A percentile compares a stretch with the other conserved stretches of the same genome.
phyloP scores from a whole-genome alignment of 2,888 invertebrate species.

The Drosophila mercatorum region DNA sequence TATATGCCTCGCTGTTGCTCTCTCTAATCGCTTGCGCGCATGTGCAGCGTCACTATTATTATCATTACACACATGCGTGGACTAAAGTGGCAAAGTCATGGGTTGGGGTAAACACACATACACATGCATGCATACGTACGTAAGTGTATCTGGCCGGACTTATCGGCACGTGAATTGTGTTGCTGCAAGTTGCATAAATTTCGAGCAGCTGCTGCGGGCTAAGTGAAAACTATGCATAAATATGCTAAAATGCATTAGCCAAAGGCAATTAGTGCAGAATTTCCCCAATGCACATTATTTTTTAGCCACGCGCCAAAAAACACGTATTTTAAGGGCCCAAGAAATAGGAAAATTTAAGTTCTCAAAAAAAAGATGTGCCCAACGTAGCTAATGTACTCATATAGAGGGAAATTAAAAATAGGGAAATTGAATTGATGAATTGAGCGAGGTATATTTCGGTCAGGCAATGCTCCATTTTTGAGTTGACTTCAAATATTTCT shows the following conservation, averaged over 20 bases:
- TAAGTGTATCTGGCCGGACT: conserved; percentile 23
- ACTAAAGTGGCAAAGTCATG: conserved; percentile 71
- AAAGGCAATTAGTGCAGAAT: conserved; percentile 29
- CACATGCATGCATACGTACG: neutral
- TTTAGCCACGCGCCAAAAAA: conserved; percentile 36
- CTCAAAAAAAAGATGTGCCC: no score
- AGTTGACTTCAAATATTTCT: conserved; percentile 65
- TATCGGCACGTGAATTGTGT: conserved; percentile 75
- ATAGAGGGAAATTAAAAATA: neutral
- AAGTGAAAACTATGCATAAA: conserved; percentile 42
- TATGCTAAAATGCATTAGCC: conserved; percentile 32
- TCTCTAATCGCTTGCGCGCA: conserved; percentile 79
- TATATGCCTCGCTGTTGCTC: neutral
- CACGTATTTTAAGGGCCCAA: no score
- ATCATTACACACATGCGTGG: conserved; percentile 54
- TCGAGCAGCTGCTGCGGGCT: conserved; percentile 45
- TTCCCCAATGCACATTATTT: neutral
- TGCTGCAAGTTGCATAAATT: conserved; percentile 46
- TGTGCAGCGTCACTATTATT: conserved; percentile 78
- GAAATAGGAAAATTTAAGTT: no score
- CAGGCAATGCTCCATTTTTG: conserved; percentile 19
- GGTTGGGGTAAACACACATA: conserved; percentile 1
- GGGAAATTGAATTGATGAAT: conserved; percentile 4
- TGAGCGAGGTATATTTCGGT: conserved; percentile 34
- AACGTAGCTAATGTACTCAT: neutral